Evolutionary conservation across 1,140 invertebrate species (phyloP), one percentile per base, ranked within the genome.

Genomic region (Zaprionus capensis): DNA sequence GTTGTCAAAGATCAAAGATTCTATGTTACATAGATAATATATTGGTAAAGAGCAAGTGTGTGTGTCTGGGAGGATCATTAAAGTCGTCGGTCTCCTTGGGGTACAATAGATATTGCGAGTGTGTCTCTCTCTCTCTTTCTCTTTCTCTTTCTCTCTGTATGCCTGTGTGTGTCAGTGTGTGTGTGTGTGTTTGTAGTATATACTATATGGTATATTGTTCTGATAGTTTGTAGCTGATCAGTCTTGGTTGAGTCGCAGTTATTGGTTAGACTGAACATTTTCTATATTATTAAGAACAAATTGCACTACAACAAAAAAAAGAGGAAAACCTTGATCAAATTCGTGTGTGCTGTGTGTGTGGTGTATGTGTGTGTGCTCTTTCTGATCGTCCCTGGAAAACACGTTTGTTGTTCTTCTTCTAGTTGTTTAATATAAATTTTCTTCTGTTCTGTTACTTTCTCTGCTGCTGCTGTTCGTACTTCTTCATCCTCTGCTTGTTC

Each of bases 11-110:
- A 51, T 51, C 46, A 51, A 51, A 51, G 46, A 51, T 51, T 51
- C 46, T 51, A 51, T 51, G 46, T 51, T 51, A 51, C 46, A 51
- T 51, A 51, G 46, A 51, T 51, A 51, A 51, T 51, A 51, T 51
- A 17, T 12, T 12, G 46, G 12, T 51, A 24, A 51, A 51, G 46
- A 24, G 46, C 46, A 51, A 51, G 46, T 51, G 20, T 51, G 15
- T 22, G 17, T 41, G 38, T 14, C 38, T 34, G 31, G 31, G 31
- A 34, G 41, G 41, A 17, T 46, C 7, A 46, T 17, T 44, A 7
- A n/a, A n/a, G 22, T 51, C 14, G 38, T 41, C 20, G 46, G 46
- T 24, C 46, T 51, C 46, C 46, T 20, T 14, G 17, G 46, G 46
- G 20, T 22, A 51, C 46, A 51, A 51, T 51, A 51, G 20, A 51